A percentile compares a stretch with the other conserved stretches of the same genome.
Evolutionary conservation across 2,888 invertebrate species (phyloP).

Genomic region (Sericinus montela): DNA sequence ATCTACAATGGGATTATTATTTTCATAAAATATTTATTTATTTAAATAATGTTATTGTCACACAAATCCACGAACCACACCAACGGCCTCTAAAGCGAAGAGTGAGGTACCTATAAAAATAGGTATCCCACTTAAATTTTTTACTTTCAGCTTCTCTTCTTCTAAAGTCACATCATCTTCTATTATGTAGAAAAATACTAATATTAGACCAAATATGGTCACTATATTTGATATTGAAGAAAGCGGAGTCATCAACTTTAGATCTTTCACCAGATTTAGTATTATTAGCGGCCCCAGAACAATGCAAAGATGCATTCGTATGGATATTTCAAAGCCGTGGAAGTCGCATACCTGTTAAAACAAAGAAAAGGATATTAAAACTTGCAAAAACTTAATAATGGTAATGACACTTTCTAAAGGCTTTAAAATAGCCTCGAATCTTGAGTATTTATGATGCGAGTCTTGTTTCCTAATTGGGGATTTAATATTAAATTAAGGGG

Average conservation of each 20-base stretch:
- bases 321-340: constrained; percentile 44
- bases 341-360: constrained; percentile 69
- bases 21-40: too few species aligned
- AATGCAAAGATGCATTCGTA: constrained; percentile 79
- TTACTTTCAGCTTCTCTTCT: constrained; percentile 65
- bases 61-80: constrained; percentile 78
- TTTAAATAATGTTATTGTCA: too few species aligned
- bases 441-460: too few species aligned
- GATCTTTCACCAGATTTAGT: constrained; percentile 83
- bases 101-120: constrained; percentile 93
- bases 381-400: too few species aligned
- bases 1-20: constrained; percentile 74
- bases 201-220: constrained; percentile 84
- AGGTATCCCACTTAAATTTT: constrained; percentile 78
- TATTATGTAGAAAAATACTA: constrained; percentile 86
- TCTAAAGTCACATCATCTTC: constrained; percentile 79
- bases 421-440: too few species aligned
- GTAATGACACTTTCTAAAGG: too few species aligned
- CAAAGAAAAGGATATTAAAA: not conserved
- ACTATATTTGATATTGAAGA: constrained; percentile 88
- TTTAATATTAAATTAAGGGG: too few species aligned
- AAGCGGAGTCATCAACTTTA: constrained; percentile 88
- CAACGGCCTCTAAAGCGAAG: constrained; percentile 91
- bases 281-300: constrained; percentile 80
- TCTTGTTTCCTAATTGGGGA: too few species aligned